Conservation (phyloP, 2,888 invertebrate species). For the Drosophila antonietae region DNA sequence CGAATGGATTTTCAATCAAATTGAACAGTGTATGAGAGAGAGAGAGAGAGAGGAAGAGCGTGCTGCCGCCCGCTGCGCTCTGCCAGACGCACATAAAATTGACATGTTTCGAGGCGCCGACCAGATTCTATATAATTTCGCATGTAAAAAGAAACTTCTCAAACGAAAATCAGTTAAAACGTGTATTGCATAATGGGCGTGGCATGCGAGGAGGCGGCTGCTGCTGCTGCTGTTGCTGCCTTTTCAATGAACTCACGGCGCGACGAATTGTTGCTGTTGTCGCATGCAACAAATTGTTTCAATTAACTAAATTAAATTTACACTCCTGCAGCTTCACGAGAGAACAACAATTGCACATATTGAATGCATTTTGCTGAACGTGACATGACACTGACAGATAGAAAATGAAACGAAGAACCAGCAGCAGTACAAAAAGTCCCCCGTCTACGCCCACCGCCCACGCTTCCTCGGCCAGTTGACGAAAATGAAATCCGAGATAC, state of each 20-base stretch:
- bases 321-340: slow-evolving; percentile 76
- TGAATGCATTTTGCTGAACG: slow-evolving; percentile 74
- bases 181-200: slow-evolving; percentile 36
- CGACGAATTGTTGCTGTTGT: slow-evolving; percentile 43
- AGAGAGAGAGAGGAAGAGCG: not conserved
- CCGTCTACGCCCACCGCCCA: not conserved
- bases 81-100: slow-evolving; percentile 68
- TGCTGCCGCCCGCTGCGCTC: slow-evolving; percentile 60
- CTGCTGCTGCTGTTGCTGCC: slow-evolving; percentile 19
- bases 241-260: slow-evolving; percentile 60
- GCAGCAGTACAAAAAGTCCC: slow-evolving; percentile 21
- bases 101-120: slow-evolving; percentile 70
- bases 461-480: not conserved
- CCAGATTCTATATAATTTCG: slow-evolving; percentile 38
- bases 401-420: slow-evolving; percentile 55
- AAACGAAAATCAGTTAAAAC: slow-evolving; percentile 76
- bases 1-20: slow-evolving; percentile 76
- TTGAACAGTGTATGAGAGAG: slow-evolving; percentile 49
- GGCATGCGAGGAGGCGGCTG: not conserved
- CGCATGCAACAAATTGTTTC: slow-evolving; percentile 83
- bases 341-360: slow-evolving; percentile 60
- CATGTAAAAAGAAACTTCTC: slow-evolving; percentile 71
- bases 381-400: slow-evolving; percentile 81
- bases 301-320: slow-evolving; percentile 84
- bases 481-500: slow-evolving; percentile 50